These are phyloP conservation scores for Drosophila prosaltans DNA, from an alignment of 1,140 invertebrate species.

Conservation along the genomic window DNA sequence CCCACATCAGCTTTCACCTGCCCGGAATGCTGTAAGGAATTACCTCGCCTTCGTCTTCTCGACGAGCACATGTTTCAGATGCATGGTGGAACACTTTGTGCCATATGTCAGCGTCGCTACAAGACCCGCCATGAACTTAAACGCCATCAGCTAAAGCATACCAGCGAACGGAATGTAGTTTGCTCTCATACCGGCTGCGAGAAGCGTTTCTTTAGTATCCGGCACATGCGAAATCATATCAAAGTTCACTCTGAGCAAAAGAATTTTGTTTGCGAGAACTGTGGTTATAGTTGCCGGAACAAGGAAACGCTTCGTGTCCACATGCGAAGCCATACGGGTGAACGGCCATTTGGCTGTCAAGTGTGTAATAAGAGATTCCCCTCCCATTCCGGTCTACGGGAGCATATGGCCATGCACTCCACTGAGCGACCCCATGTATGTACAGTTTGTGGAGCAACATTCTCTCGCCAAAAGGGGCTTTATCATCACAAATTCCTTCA, in stretches of 20 bases:
- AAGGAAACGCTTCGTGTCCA: constrained; percentile 94
- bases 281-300: constrained; percentile 86
- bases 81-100: constrained; percentile 55
- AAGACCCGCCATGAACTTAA: constrained; percentile 67
- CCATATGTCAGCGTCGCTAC: constrained; percentile 60
- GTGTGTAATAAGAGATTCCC: constrained; percentile 91
- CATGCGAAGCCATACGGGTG: constrained; percentile 91
- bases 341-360: constrained; percentile 90
- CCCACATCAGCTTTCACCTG: constrained; percentile 40
- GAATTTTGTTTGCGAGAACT: constrained; percentile 75
- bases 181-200: constrained; percentile 67
- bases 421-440: constrained; percentile 90
- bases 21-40: constrained; percentile 51
- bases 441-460: constrained; percentile 88
- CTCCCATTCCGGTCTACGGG: constrained; percentile 84
- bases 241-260: constrained; percentile 75
- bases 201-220: constrained; percentile 65
- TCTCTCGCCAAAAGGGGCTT: constrained; percentile 91
- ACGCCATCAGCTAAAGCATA: constrained; percentile 66
- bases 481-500: constrained; percentile 80
- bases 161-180: constrained; percentile 61
- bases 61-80: constrained; percentile 59
- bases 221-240: constrained; percentile 69
- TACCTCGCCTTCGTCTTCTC: constrained; percentile 59
- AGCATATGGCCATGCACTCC: constrained; percentile 90